phyloP scores from a whole-genome alignment of 2,888 invertebrate species.

The Empis stercorea region DNA sequence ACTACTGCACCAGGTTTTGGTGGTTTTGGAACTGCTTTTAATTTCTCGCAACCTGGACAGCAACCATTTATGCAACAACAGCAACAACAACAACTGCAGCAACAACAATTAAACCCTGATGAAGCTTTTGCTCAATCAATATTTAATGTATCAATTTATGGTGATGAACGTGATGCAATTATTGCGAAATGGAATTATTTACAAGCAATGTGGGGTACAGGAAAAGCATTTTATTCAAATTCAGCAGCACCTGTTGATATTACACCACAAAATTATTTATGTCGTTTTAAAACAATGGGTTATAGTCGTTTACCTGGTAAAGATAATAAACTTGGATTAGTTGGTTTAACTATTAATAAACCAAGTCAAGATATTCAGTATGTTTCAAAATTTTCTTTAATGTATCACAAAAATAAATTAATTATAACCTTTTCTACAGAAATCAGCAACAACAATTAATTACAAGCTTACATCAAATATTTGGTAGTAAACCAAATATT shows the following conservation, averaged over 20 bases:
- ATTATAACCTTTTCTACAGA: constrained; percentile 30
- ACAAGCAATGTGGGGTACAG: constrained; percentile 47
- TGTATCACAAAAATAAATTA: neutral
- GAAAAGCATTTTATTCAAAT: constrained; percentile 65
- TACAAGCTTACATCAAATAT: constrained; percentile 50
- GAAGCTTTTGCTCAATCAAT: constrained; percentile 63
- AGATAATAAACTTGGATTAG: constrained; percentile 83
- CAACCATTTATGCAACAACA: constrained; percentile 22
- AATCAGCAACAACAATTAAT: constrained; percentile 58
- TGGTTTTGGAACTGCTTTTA: constrained; percentile 37
- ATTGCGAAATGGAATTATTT: constrained; percentile 91
- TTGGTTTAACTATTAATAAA: constrained; percentile 73
- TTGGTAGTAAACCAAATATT: constrained; percentile 78
- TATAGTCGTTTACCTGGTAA: constrained; percentile 78
- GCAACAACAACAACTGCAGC: constrained; percentile 36
- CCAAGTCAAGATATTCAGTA: constrained; percentile 51
- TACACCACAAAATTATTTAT: constrained; percentile 79
- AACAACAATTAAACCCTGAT: constrained; percentile 45
- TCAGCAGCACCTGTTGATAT: constrained; percentile 65
- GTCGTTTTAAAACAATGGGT: constrained; percentile 88
- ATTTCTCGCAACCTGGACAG: constrained; percentile 30
- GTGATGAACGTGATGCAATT: constrained; percentile 88
- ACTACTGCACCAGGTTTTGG: constrained; percentile 37
- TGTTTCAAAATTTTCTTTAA: neutral
- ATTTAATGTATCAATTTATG: constrained; percentile 70